These are phyloP conservation scores for Phalacrocorax brasilianus DNA, from an alignment of 2,113 vertebrate genomes.

Conservation along the genomic window DNA sequence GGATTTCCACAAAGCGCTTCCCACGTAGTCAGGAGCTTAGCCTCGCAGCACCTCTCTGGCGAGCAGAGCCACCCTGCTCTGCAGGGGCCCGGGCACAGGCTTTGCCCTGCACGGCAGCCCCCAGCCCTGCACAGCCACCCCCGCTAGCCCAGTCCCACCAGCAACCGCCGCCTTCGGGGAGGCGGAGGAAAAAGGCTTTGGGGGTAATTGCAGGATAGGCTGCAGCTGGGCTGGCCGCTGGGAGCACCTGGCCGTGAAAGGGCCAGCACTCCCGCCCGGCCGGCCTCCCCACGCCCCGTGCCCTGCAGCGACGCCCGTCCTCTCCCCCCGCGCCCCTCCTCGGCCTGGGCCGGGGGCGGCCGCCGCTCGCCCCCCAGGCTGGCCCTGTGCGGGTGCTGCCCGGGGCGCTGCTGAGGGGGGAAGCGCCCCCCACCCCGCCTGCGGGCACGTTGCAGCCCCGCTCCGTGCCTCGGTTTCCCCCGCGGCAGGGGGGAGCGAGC, in stretches of 20 bases:
- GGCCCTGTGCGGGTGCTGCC: not conserved
- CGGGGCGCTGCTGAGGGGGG: not conserved
- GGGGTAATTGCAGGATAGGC: not conserved
- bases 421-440: not conserved
- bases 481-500: not conserved
- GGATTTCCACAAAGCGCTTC: not conserved
- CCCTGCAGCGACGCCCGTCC: not conserved
- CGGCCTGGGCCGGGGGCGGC: too few species aligned
- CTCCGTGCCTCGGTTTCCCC: not conserved
- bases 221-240: not conserved
- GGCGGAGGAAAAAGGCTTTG: fast-evolving
- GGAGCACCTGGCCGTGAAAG: fast-evolving
- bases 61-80: fast-evolving
- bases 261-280: not conserved
- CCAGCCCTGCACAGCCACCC: not conserved
- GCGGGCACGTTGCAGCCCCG: fast-evolving
- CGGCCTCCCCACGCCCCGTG: fast-evolving
- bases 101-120: fast-evolving
- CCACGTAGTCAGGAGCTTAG: not conserved
- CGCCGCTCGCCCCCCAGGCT: too few species aligned
- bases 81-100: fast-evolving
- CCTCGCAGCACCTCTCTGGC: not conserved
- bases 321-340: fast-evolving
- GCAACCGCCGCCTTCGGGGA: fast-evolving
- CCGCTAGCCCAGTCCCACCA: not conserved